These are phyloP conservation scores for Leuciscus idus DNA, from an alignment of 2,113 vertebrate species.

Conservation along the genomic window DNA sequence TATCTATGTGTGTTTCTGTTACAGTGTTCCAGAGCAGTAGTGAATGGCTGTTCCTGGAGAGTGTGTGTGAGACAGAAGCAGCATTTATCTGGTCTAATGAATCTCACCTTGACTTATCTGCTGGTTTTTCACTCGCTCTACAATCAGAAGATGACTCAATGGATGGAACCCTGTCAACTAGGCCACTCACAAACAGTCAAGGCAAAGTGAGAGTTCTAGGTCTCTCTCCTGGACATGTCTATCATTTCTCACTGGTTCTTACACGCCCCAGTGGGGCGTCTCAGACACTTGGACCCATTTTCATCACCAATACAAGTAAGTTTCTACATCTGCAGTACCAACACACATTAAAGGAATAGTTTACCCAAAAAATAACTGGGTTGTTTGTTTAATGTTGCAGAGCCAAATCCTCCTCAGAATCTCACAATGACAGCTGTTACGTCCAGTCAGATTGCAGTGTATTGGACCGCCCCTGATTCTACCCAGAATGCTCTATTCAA, in stretches of 20 bases:
- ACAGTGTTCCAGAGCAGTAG: constrained; percentile 39
- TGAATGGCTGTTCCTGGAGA: constrained; percentile 63
- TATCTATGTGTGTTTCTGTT: constrained; percentile 7
- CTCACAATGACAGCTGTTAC: constrained; percentile 69
- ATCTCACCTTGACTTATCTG: constrained; percentile 61
- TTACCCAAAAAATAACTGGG: not conserved
- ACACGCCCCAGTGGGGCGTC: constrained; percentile 71
- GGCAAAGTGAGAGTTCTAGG: constrained; percentile 69
- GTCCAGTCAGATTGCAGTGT: constrained; percentile 75
- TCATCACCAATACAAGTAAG: constrained; percentile 82
- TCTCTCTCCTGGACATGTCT: constrained; percentile 79
- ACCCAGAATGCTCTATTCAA: constrained; percentile 64
- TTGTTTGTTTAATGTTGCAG: constrained; percentile 62
- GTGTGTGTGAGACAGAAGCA: constrained; percentile 79
- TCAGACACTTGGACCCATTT: constrained; percentile 75
- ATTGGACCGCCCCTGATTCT: constrained; percentile 72
- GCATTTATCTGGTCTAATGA: constrained; percentile 76
- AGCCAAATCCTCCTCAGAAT: constrained; percentile 75
- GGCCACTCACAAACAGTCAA: constrained; percentile 52
- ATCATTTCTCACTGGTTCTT: constrained; percentile 79
- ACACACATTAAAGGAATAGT: not conserved
- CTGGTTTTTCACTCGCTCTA: constrained; percentile 65
- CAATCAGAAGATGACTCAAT: not conserved
- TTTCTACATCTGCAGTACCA: constrained; percentile 44
- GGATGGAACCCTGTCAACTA: not conserved